Evolutionary conservation across 2,113 vertebrate genomes (phyloP).

Genomic region (Cavia porcellus): DNA sequence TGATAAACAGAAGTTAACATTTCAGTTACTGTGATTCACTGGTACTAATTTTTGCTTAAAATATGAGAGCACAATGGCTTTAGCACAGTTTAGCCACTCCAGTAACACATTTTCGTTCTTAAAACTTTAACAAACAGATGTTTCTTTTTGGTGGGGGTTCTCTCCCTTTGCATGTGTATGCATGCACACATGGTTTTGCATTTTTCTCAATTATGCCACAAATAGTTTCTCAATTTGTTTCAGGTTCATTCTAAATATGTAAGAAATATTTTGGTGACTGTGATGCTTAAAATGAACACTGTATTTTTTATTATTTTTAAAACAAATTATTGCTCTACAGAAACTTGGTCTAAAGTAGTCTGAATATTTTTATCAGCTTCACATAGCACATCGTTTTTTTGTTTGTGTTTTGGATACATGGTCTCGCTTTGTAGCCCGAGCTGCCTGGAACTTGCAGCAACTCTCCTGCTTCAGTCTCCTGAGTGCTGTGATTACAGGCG

Average conservation of each 20-base stretch:
- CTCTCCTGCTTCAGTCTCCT: background rate
- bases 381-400: background rate
- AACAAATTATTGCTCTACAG: background rate
- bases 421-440: background rate
- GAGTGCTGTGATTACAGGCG: background rate
- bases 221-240: background rate
- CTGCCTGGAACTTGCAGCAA: background rate
- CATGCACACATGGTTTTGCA: background rate
- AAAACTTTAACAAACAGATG: background rate
- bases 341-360: background rate
- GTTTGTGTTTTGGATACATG: background rate
- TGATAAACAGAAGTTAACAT: background rate
- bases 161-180: background rate
- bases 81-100: background rate
- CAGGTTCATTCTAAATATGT: background rate
- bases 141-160: background rate
- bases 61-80: background rate
- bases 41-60: background rate
- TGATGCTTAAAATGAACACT: conserved; percentile 15
- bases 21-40: background rate
- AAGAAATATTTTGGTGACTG: background rate
- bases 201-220: conserved; percentile 4
- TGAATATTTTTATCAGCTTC: conserved; percentile 25
- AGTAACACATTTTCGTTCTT: accelerated
- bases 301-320: background rate